phyloP scores from a whole-genome alignment of 2,888 invertebrate species.

The Phalera bucephala region DNA sequence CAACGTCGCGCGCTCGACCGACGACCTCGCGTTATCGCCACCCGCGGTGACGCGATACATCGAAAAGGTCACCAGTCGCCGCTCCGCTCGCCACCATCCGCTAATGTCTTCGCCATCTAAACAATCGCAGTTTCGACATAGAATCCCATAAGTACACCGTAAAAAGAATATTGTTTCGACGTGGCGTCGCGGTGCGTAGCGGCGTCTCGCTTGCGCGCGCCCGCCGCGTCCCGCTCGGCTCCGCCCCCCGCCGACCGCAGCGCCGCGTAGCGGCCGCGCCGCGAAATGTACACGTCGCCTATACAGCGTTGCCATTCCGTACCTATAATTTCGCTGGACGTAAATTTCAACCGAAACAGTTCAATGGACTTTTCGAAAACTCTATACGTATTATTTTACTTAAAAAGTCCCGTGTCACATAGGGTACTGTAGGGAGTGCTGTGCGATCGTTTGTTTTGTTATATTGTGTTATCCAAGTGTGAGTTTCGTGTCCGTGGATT shows the following conservation, averaged over 20 bases:
- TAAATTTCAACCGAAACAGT: constrained; percentile 82
- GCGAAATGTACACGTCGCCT: constrained; percentile 67
- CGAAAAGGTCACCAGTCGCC: constrained; percentile 74
- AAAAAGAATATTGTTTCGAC: constrained; percentile 55
- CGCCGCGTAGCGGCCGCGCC: constrained; percentile 74
- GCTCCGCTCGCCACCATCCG: constrained; percentile 55
- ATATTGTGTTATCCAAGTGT: constrained; percentile 71
- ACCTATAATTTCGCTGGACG: constrained; percentile 83
- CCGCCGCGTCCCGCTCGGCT: constrained; percentile 61
- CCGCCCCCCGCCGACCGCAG: constrained; percentile 66
- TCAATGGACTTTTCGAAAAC: constrained; percentile 82
- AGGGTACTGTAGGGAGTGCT: constrained; percentile 66
- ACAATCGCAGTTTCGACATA: constrained; percentile 69
- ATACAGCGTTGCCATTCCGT: constrained; percentile 83
- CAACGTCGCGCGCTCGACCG: constrained; percentile 74
- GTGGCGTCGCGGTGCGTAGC: constrained; percentile 42
- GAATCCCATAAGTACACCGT: constrained; percentile 64
- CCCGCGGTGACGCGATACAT: constrained; percentile 68
- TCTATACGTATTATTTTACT: constrained; percentile 69
- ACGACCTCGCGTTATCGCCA: constrained; percentile 78
- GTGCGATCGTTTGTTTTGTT: constrained; percentile 62
- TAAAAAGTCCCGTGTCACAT: constrained; percentile 65
- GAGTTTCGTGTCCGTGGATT: constrained; percentile 74
- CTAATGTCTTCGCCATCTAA: constrained; percentile 69
- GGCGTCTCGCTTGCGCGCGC: constrained; percentile 65